Evolutionary conservation across 1,140 invertebrate genomes (phyloP).

Genomic region (Argopecten irradians): DNA sequence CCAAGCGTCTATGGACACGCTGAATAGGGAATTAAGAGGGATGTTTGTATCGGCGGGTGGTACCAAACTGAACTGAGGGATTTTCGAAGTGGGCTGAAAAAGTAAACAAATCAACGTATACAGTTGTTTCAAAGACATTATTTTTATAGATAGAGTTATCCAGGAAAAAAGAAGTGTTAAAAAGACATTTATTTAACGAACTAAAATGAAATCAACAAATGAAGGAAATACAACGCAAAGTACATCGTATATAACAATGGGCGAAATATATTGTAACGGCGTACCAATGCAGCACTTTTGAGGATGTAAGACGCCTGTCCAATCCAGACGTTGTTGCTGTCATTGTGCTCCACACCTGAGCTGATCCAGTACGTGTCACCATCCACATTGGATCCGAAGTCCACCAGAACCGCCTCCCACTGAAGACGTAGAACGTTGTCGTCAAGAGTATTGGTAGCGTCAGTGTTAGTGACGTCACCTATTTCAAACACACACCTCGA

Average conservation of each 20-base stretch:
- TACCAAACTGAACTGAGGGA: neutral
- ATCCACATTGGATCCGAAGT: neutral
- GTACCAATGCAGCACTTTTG: neutral
- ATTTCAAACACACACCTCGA: neutral
- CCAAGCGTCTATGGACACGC: slow-evolving; percentile 13
- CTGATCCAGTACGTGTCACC: slow-evolving; percentile 40
- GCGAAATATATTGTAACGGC: neutral
- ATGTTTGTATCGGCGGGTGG: neutral
- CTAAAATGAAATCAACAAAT: neutral
- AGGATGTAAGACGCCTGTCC: slow-evolving; percentile 40
- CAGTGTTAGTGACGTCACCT: neutral
- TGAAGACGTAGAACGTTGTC: neutral
- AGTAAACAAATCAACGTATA: slow-evolving; percentile 16
- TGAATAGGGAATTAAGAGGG: neutral
- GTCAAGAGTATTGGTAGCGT: neutral
- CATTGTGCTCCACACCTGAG: slow-evolving; percentile 42
- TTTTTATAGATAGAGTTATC: too few relatives aligned
- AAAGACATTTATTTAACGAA: too few relatives aligned
- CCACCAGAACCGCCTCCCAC: slow-evolving; percentile 36
- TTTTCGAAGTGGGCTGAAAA: slow-evolving; percentile 27
- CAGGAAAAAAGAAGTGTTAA: too few relatives aligned
- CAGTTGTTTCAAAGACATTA: too few relatives aligned
- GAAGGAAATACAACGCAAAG: neutral
- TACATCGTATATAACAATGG: neutral
- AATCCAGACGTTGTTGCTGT: slow-evolving; percentile 49